Percentiles rank a stretch among this genome's conserved stretches.
Conservation (phyloP, 2,888 invertebrate species). For the Melolontha melolontha region DNA sequence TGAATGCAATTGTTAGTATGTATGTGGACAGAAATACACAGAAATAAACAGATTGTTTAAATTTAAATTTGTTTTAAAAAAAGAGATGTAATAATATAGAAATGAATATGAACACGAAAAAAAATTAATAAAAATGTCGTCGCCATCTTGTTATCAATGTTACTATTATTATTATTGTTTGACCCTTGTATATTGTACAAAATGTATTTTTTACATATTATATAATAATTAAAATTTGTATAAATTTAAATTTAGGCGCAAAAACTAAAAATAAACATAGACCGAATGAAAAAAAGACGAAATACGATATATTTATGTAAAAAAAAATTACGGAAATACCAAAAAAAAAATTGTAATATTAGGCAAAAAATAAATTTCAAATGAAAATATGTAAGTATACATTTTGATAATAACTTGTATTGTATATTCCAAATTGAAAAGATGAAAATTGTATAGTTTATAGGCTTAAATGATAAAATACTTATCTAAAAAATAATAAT, state of each 20-base stretch:
- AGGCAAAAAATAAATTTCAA: conserved; percentile 24
- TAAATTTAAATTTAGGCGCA: conserved; percentile 23
- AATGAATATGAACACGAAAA: conserved; percentile 1
- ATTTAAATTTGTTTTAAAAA: neutral
- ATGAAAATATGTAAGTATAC: conserved; percentile 40
- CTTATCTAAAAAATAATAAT: conserved; percentile 31
- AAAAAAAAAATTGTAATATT: neutral
- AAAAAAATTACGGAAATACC: neutral
- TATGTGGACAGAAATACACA: no score
- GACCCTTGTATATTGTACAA: conserved; percentile 21
- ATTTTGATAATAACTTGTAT: conserved; percentile 33
- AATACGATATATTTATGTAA: no score
- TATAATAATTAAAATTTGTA: conserved; percentile 13
- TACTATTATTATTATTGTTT: conserved; percentile 5
- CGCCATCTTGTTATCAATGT: neutral
- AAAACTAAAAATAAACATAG: neutral
- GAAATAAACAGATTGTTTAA: no score
- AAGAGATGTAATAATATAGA: neutral
- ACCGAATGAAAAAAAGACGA: no score
- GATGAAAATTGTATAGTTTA: conserved; percentile 18
- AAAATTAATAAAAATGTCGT: no score
- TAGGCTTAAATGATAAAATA: conserved; percentile 15
- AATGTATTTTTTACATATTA: conserved; percentile 42
- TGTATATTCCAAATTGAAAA: conserved; percentile 5
- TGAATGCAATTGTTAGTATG: neutral